Evolutionary conservation across 2,797 vertebrate genomes (phyloP).

Genomic region (Alauda arvensis): DNA sequence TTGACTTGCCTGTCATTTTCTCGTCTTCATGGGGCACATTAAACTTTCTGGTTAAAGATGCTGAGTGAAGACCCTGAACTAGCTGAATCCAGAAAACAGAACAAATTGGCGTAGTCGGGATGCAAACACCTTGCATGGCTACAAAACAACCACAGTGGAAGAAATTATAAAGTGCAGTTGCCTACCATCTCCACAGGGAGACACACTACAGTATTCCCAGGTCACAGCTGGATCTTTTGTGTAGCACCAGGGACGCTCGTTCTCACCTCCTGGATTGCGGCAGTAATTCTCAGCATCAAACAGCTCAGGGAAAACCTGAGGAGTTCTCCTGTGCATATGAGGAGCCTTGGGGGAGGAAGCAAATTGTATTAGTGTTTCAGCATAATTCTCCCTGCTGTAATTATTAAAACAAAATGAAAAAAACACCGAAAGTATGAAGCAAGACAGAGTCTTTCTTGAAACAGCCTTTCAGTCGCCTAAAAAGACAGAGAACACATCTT

Average conservation of each 20-base stretch:
- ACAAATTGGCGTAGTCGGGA: accelerated
- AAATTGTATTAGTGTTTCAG: not conserved
- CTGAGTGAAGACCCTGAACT: not conserved
- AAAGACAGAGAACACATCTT: not conserved
- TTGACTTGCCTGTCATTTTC: not conserved
- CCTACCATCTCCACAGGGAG: conserved; percentile 76
- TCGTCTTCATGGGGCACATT: not conserved
- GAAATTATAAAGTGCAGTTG: not conserved
- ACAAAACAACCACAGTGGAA: not conserved
- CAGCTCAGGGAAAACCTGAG: conserved; percentile 84
- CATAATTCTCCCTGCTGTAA: not conserved
- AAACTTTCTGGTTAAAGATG: not conserved
- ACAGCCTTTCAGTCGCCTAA: not conserved
- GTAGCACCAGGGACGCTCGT: conserved; percentile 87
- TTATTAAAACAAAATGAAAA: not conserved
- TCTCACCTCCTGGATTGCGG: conserved; percentile 87
- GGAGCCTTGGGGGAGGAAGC: conserved; percentile 65
- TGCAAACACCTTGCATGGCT: not conserved
- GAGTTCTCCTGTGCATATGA: conserved; percentile 81
- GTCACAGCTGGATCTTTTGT: conserved; percentile 78
- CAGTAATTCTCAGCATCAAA: conserved; percentile 82
- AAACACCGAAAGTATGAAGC: not conserved
- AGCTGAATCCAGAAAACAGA: not conserved
- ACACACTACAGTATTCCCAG: conserved; percentile 87
- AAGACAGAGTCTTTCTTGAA: not conserved